Percentiles rank a stretch among this genome's conserved stretches.
Conservation (phyloP, 1,140 invertebrate genomes). For the Acromyrmex heyeri region DNA sequence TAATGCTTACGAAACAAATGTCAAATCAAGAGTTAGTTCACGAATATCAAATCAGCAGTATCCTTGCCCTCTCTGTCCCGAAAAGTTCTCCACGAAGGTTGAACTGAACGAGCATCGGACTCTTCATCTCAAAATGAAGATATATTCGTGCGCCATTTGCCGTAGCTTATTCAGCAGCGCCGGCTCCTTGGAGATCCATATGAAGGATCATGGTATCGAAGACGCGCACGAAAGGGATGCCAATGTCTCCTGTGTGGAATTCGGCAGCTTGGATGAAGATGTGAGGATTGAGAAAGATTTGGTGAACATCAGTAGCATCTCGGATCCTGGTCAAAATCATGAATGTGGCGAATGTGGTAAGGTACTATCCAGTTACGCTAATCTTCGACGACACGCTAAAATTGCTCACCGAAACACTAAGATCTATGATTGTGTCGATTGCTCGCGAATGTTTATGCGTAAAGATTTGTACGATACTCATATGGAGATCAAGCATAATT, state of each 20-base stretch:
- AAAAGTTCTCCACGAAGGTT: conserved; percentile 87
- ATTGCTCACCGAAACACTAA: conserved; percentile 86
- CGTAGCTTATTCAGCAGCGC: conserved; percentile 88
- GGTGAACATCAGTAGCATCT: conserved; percentile 62
- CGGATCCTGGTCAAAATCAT: conserved; percentile 81
- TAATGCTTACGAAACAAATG: conserved; percentile 57
- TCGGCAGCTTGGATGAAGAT: conserved; percentile 44
- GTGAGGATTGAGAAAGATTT: conserved; percentile 35
- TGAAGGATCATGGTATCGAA: conserved; percentile 85
- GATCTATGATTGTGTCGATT: conserved; percentile 85
- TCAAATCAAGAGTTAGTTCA: conserved; percentile 13
- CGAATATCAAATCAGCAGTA: conserved; percentile 80
- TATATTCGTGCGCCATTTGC: conserved; percentile 89
- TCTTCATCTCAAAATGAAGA: conserved; percentile 89
- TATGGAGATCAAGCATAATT: conserved; percentile 68
- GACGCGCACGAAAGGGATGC: conserved; percentile 79
- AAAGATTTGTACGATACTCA: conserved; percentile 72
- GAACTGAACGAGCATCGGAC: conserved; percentile 89
- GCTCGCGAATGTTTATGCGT: conserved; percentile 78
- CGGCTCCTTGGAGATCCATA: conserved; percentile 87
- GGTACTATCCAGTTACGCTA: conserved; percentile 85
- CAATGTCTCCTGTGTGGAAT: conserved; percentile 77
- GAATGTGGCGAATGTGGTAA: conserved; percentile 88
- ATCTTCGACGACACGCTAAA: conserved; percentile 86
- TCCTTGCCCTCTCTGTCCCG: conserved; percentile 89